phyloP scores from a whole-genome alignment of 1,140 invertebrate genomes.

The Lucilia cuprina region DNA sequence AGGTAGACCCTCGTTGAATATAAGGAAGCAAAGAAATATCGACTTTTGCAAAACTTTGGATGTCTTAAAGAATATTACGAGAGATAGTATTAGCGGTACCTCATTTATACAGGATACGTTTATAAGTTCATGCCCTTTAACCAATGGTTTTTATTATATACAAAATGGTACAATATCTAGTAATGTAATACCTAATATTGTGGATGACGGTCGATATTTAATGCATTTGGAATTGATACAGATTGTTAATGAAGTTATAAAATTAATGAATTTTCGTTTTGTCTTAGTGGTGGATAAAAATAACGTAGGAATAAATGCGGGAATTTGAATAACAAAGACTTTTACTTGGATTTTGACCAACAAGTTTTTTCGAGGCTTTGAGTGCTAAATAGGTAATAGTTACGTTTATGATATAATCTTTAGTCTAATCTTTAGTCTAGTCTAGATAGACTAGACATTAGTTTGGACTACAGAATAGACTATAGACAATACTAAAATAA shows the following conservation, averaged over 20 bases:
- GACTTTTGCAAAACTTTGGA: constrained; percentile 40
- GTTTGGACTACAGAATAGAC: too few species aligned
- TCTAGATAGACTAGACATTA: too few species aligned
- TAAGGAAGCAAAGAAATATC: constrained; percentile 33
- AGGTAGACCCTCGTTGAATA: not conserved
- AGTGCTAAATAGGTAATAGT: too few species aligned
- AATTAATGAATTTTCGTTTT: constrained; percentile 36
- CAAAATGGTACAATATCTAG: constrained; percentile 29
- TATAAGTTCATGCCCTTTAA: constrained; percentile 38
- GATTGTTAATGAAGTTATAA: constrained; percentile 33
- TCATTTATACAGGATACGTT: constrained; percentile 26
- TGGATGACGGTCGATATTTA: constrained; percentile 30
- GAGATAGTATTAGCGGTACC: not conserved
- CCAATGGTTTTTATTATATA: constrained; percentile 38
- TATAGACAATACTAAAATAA: too few species aligned
- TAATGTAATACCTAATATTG: not conserved
- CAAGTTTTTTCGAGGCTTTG: too few species aligned
- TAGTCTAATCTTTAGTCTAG: too few species aligned
- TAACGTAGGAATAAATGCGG: not conserved
- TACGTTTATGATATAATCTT: too few species aligned
- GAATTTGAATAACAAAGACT: too few species aligned
- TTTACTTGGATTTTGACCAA: too few species aligned
- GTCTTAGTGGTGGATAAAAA: not conserved
- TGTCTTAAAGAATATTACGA: constrained; percentile 10
- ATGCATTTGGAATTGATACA: constrained; percentile 37